These are phyloP conservation scores for Drosophila busckii DNA, from an alignment of 1,140 invertebrate species.

Conservation along the genomic window DNA sequence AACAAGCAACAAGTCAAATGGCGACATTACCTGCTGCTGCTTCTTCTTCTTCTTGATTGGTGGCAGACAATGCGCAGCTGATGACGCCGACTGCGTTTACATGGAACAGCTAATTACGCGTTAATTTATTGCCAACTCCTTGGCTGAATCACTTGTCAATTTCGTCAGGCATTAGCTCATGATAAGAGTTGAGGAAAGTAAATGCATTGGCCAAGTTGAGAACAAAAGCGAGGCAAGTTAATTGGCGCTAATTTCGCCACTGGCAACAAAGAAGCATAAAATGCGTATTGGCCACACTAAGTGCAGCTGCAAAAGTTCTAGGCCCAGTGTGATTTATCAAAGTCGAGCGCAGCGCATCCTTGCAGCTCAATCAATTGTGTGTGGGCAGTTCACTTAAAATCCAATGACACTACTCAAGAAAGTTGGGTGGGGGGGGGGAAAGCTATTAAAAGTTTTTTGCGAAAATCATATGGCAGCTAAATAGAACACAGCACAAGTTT, in stretches of 20 bases:
- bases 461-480: no score
- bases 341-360: conserved; percentile 6
- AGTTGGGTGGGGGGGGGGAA: no score
- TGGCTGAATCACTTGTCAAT: conserved; percentile 68
- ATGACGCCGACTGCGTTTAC: conserved; percentile 53
- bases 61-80: no score
- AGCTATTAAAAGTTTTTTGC: no score
- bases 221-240: conserved; percentile 70
- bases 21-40: conserved; percentile 53
- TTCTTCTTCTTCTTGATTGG: background rate
- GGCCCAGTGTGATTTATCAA: conserved; percentile 23
- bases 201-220: conserved; percentile 42
- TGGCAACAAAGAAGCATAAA: conserved; percentile 69
- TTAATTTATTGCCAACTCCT: conserved; percentile 62
- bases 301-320: conserved; percentile 8
- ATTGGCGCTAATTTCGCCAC: conserved; percentile 72
- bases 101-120: conserved; percentile 70
- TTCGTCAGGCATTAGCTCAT: conserved; percentile 71
- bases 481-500: conserved; percentile 30
- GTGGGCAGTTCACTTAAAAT: no score
- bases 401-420: no score
- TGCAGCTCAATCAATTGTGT: no score
- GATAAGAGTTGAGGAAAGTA: conserved; percentile 35
- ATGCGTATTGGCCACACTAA: conserved; percentile 55
- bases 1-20: conserved; percentile 52